Percentiles rank a stretch among this genome's conserved stretches.
Conservation (phyloP, 2,797 vertebrate species). For the Margarornis squamiger region DNA sequence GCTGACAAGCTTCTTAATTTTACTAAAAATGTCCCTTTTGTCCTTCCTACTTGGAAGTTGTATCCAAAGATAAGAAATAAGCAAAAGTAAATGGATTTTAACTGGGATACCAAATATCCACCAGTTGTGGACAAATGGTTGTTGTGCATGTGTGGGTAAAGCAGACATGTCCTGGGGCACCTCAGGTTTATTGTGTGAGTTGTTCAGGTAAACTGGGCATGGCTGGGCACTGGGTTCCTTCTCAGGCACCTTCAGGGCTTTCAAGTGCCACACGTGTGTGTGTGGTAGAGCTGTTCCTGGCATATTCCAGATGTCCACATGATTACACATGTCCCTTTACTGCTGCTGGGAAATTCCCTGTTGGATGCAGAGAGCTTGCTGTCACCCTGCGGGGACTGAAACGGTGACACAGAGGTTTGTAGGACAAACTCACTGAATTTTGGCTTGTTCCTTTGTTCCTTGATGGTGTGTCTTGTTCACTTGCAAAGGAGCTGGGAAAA, state of each 20-base stretch:
- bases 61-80: not conserved
- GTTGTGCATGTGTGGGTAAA: not conserved
- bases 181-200: not conserved
- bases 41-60: not conserved
- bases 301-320: fast-evolving
- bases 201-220: not conserved
- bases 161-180: fast-evolving
- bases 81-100: not conserved
- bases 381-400: not conserved
- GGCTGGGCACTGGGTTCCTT: not conserved
- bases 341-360: not conserved
- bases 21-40: not conserved
- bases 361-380: not conserved
- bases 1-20: not conserved
- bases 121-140: not conserved
- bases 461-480: not conserved
- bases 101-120: not conserved
- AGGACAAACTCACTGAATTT: not conserved
- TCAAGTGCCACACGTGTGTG: fast-evolving
- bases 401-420: not conserved
- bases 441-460: not conserved
- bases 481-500: not conserved
- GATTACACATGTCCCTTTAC: fast-evolving
- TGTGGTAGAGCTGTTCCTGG: not conserved
- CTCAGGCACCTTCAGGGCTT: not conserved